phyloP scores from a whole-genome alignment of 2,797 vertebrate genomes.

The Spea hammondii region DNA sequence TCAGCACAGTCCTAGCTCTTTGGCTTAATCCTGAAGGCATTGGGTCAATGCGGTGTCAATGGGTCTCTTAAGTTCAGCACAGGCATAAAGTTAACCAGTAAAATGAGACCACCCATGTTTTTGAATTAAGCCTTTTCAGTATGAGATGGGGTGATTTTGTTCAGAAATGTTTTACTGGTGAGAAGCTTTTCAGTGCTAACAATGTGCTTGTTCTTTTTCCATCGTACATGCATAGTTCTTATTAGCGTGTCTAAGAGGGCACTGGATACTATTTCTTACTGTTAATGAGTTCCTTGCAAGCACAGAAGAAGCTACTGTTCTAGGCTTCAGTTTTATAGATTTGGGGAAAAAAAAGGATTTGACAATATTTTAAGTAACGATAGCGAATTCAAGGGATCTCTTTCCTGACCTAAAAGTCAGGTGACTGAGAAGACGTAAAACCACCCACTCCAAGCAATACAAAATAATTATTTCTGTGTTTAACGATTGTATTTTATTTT shows the following conservation, averaged over 20 bases:
- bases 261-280: conserved; percentile 41
- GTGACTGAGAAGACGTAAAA: not conserved
- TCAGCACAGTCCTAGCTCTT: conserved; percentile 46
- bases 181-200: conserved; percentile 37
- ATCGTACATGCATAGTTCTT: conserved; percentile 32
- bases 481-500: no score
- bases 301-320: conserved; percentile 24
- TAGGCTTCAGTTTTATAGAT: conserved; percentile 7
- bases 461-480: no score
- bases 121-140: conserved; percentile 59
- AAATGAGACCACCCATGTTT: conserved; percentile 63
- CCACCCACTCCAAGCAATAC: not conserved
- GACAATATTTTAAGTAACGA: conserved; percentile 10
- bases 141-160: conserved; percentile 30
- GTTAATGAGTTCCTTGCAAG: conserved; percentile 46
- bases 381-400: not conserved
- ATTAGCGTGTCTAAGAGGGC: conserved; percentile 40
- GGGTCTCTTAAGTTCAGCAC: conserved; percentile 45
- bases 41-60: conserved; percentile 66
- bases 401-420: not conserved
- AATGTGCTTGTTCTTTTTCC: conserved; percentile 32
- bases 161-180: conserved; percentile 30
- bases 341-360: not conserved
- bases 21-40: conserved; percentile 57
- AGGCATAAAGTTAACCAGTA: conserved; percentile 61